Base-by-base conservation (phyloP, 2,797 vertebrate species). In the Pristis pectinata region DNA sequence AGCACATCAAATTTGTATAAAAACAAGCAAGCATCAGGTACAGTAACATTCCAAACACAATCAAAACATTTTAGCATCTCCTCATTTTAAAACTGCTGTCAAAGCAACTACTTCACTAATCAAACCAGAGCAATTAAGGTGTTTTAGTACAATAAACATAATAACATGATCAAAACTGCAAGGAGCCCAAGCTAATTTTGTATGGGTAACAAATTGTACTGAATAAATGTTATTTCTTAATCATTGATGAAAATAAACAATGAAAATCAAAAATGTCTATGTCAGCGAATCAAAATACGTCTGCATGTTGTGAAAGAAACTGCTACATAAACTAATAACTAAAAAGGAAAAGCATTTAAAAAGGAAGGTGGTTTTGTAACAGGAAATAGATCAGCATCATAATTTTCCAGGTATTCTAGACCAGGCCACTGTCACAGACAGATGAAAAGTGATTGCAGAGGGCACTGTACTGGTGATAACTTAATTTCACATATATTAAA, bases 41-140 rank as follows among this genome's bases (percentile, higher is more conserved):
- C 34, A 87, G 59, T 59, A 34, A 93, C 41, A 34, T 53, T 94
- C 49, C 70, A 94, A 94, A 94, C 5, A 94, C 27, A 94, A 94
- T 17, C 92, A 94, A n/a, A 94, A 94, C 15, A 56, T 17, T 94
- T 94, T 74, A 49, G 27, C 92, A 94, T 76, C 34, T 30, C 30
- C 34, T 30, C 30, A 76, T 76, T 74, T 94, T 76, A 76, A 94
- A 94, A 74, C 30, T 30, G 44, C 70, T 49, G 10, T 19, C 4
- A 53, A 93, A 53, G 44, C 24, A 91, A 7, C 34, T 37, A 87
- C 30, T 41, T 91, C 9, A 64, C 34, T 24, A 64, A 17, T 34
- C 49, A 27, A 74, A 10, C 41, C 30, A 10, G 34, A 70, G 5
- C 13, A 76, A 72, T 56, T 56, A 41, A 94, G 1, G 70, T 94